These are phyloP conservation scores for Aphelinus atriplicis DNA, from an alignment of 1,140 invertebrate species.

Conservation along the genomic window DNA sequence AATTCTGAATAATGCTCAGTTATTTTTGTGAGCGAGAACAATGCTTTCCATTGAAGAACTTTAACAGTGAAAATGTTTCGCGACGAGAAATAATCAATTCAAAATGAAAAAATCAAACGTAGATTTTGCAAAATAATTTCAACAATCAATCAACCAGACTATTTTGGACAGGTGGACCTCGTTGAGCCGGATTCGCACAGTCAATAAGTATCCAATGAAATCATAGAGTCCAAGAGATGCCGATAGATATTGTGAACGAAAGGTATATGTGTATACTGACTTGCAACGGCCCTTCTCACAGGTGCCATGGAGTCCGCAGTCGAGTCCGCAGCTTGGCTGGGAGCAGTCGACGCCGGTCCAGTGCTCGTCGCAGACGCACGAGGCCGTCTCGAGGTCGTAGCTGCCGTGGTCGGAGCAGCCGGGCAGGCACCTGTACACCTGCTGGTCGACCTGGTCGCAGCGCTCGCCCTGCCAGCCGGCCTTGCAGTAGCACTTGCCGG, in stretches of 20 bases:
- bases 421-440: constrained; percentile 88
- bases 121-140: no score
- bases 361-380: constrained; percentile 88
- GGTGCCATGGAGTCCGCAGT: constrained; percentile 89
- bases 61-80: no score
- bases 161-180: no score
- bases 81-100: no score
- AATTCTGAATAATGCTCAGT: no score
- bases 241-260: not conserved
- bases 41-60: no score
- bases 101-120: no score
- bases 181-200: no score
- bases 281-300: constrained; percentile 89
- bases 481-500: constrained; percentile 93
- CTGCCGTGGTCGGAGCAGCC: constrained; percentile 90
- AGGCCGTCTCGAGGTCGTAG: constrained; percentile 86
- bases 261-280: constrained; percentile 49
- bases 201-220: no score
- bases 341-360: constrained; percentile 92
- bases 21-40: no score
- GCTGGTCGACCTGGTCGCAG: constrained; percentile 86
- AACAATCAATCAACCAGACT: no score
- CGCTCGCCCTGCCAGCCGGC: constrained; percentile 94
- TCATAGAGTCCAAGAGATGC: no score
- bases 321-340: constrained; percentile 88